These are phyloP conservation scores for Lasioglossum leucozonium DNA, from an alignment of 2,888 invertebrate species.

Conservation along the genomic window DNA sequence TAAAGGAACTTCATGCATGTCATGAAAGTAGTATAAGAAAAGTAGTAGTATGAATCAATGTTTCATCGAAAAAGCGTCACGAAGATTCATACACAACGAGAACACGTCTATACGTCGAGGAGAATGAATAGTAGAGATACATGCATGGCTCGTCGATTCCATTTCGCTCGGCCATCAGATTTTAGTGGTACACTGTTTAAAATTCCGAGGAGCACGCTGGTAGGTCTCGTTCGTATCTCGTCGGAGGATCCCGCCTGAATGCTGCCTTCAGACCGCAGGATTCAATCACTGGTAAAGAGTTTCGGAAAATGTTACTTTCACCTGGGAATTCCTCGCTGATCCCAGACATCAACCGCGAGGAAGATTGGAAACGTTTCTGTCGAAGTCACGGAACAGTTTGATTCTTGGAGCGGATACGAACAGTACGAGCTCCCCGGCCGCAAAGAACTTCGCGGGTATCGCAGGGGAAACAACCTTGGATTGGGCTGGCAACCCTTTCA, in stretches of 20 bases:
- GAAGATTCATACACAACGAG: not conserved
- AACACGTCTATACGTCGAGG: not conserved
- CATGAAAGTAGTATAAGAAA: too few relatives aligned
- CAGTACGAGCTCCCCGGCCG: constrained; percentile 25
- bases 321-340: not conserved
- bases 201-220: not conserved
- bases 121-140: not conserved
- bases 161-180: not conserved
- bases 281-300: constrained; percentile 19
- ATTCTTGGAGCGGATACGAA: constrained; percentile 8
- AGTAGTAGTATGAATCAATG: not conserved
- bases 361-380: constrained; percentile 29
- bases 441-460: constrained; percentile 37
- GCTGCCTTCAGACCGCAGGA: not conserved
- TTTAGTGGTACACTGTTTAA: not conserved
- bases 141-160: not conserved
- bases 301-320: not conserved
- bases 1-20: too few relatives aligned
- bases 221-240: constrained; percentile 5
- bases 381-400: constrained; percentile 9
- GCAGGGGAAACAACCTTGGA: constrained; percentile 18
- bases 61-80: not conserved
- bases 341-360: constrained; percentile 23
- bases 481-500: constrained; percentile 27
- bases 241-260: not conserved